These are phyloP conservation scores for Drosophila takahashii DNA, from an alignment of 1,140 invertebrate species.

Conservation along the genomic window DNA sequence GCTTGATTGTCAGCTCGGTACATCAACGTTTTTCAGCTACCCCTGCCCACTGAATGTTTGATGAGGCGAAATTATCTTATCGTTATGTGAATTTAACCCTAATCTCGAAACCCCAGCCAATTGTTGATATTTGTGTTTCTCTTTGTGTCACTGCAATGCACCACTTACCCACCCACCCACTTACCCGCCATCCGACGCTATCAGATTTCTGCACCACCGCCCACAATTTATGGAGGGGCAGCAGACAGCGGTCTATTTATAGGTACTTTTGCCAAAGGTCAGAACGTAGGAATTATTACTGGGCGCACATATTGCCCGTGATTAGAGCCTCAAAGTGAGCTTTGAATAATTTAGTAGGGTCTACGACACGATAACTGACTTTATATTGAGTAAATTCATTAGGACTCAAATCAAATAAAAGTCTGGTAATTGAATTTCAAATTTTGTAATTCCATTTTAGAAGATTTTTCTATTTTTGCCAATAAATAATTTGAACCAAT, in stretches of 20 bases:
- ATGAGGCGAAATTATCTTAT: conserved; percentile 70
- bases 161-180: neutral
- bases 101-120: conserved; percentile 52
- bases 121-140: conserved; percentile 54
- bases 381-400: neutral
- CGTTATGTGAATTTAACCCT: conserved; percentile 44
- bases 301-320: conserved; percentile 1
- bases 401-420: neutral
- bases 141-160: conserved; percentile 19
- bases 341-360: conserved; percentile 25
- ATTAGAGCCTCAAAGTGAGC: neutral
- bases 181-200: neutral
- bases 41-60: conserved; percentile 44
- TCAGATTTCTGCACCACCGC: conserved; percentile 18
- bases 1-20: conserved; percentile 61
- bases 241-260: conserved; percentile 30
- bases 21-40: conserved; percentile 3
- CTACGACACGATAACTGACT: neutral
- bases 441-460: neutral
- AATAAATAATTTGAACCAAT: neutral
- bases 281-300: conserved; percentile 15
- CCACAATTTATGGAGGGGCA: neutral
- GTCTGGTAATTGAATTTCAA: conserved; percentile 4
- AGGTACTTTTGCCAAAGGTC: conserved; percentile 27
- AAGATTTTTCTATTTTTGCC: neutral